Conservation (phyloP, 2,113 vertebrate genomes). For the Gymnorhina tibicen region DNA sequence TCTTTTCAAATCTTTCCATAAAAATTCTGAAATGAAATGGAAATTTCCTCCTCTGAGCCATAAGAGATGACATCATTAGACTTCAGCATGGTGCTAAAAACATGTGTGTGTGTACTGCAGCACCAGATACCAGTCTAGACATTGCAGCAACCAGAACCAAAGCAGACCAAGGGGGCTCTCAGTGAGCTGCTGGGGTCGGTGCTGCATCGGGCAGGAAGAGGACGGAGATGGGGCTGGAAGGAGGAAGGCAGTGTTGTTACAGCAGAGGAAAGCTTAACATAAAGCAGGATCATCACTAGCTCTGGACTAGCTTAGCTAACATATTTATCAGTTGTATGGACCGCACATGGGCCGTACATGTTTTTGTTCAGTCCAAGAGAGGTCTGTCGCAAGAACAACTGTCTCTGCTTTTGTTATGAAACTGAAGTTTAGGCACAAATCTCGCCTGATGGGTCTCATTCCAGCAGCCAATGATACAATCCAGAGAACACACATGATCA, state of each 20-base stretch:
- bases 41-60: background rate
- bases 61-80: background rate
- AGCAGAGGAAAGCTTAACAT: background rate
- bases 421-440: slow-evolving; percentile 8
- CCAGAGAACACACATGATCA: background rate
- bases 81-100: background rate
- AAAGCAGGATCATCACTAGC: background rate
- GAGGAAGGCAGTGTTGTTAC: background rate
- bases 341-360: background rate
- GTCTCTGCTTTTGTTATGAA: slow-evolving; percentile 37
- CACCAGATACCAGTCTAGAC: background rate
- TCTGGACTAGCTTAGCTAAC: background rate
- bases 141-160: background rate
- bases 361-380: slow-evolving; percentile 11
- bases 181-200: background rate
- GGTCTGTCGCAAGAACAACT: slow-evolving; percentile 42
- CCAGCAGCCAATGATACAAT: background rate
- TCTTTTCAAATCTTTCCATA: background rate
- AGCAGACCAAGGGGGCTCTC: background rate
- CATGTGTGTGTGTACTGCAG: background rate
- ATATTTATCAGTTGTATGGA: background rate
- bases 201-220: background rate
- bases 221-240: background rate
- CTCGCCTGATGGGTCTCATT: background rate
- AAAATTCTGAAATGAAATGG: background rate